Evolutionary conservation across 2,113 vertebrate genomes (phyloP), one percentile per base, ranked within the genome.

Genomic region (Anguilla japonica): DNA sequence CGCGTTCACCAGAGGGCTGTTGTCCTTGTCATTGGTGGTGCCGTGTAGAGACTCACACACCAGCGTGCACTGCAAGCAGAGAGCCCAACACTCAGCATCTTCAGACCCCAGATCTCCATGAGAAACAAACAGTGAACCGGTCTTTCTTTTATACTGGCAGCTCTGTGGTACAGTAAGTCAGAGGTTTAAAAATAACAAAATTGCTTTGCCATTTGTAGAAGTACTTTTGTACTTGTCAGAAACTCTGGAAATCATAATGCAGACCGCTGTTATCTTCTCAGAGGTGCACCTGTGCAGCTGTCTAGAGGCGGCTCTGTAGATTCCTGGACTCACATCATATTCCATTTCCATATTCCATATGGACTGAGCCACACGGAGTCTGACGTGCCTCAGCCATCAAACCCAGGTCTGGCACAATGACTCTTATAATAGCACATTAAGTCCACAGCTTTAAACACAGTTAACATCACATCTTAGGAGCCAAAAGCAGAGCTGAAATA

Each of bases 11-110:
- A 97, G 96, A n/a, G 95, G 96, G 67, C 94, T 92, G 88, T 93
- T 96, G 90, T 98, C 98, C 92, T 95, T 96, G 78, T 95, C 93
- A 5, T 91, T 93, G 84, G 93, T 46, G 78, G 92, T 93, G 88
- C 96, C 95, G 40, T 96, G 92, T 40, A 94, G 93, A 5, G 96
- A 96, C 84, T 98, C 98, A 91, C 91, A 98, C 78, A 97, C 95
- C 93, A 98, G 89, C 5, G 97, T 93, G 94, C 96, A 97, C 98
- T 99, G 92, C 78, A 87, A 92, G 60, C 88, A 83, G 88, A 87
- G 71, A 86, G 0, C 85, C 8, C 71, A 1, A 41, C 15, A 41
- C 41, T 82, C 0, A 50, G 15, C 4, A 22, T 63, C 60, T 5
- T 63, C 26, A 71, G 4, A 81, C 41, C 7, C 5, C 79, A 81